phyloP scores from a whole-genome alignment of 2,888 invertebrate species.

The Erpobdella octoculata region DNA sequence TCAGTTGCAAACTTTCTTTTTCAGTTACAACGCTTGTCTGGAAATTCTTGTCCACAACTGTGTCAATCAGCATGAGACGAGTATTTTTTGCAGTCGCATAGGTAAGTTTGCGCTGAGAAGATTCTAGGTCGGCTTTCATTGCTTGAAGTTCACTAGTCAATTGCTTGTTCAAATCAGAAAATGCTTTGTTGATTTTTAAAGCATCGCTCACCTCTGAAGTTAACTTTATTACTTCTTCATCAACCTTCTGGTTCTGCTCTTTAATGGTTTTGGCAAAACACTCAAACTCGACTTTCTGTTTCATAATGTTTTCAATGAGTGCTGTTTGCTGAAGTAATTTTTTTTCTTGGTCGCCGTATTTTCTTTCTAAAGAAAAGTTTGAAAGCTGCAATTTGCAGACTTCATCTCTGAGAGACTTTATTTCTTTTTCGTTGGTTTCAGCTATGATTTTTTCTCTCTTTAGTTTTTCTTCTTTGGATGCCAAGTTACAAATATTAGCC shows the following conservation, averaged over 20 bases:
- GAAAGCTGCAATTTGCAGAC: slow-evolving; percentile 11
- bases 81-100: slow-evolving; percentile 9
- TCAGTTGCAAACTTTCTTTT: background rate
- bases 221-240: background rate
- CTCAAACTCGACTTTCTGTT: slow-evolving; percentile 18
- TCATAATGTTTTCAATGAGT: background rate
- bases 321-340: background rate
- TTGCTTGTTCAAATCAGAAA: slow-evolving; percentile 6
- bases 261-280: background rate
- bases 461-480: slow-evolving; percentile 20
- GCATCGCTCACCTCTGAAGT: slow-evolving; percentile 13
- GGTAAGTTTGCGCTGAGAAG: background rate
- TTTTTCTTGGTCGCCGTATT: slow-evolving; percentile 8
- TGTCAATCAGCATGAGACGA: background rate
- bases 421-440: slow-evolving; percentile 22
- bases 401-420: slow-evolving; percentile 10
- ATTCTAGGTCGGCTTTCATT: background rate
- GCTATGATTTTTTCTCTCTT: slow-evolving; percentile 14
- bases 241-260: background rate
- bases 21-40: background rate
- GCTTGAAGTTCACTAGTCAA: background rate
- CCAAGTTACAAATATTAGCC: background rate
- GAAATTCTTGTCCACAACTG: background rate
- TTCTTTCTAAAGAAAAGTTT: slow-evolving; percentile 7
- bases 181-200: background rate